A percentile compares a stretch with the other conserved stretches of the same genome.
Conservation (phyloP, 2,797 vertebrate genomes). For the Girardinus metallicus region DNA sequence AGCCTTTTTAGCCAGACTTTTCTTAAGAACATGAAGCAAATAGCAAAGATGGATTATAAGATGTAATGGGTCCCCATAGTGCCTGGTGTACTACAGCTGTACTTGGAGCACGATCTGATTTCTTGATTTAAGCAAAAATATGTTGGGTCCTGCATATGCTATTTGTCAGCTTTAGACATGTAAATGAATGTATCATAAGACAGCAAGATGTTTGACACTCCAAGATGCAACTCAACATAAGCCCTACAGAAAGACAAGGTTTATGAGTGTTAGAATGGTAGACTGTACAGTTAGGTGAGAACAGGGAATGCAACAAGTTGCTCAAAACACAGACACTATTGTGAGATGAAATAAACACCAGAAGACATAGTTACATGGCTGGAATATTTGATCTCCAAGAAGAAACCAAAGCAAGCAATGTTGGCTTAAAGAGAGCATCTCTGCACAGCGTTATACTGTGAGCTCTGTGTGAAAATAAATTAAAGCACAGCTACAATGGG, state of each 20-base stretch:
- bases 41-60: not conserved
- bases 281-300: not conserved
- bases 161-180: not conserved
- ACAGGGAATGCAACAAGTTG: not conserved
- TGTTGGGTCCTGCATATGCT: not conserved
- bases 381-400: not conserved
- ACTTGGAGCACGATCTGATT: not conserved
- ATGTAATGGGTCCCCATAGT: not conserved
- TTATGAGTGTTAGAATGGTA: not conserved
- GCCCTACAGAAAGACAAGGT: not conserved
- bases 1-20: not conserved
- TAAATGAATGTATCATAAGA: not conserved
- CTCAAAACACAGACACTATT: not conserved
- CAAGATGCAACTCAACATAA: not conserved
- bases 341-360: not conserved
- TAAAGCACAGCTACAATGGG: not conserved
- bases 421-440: not conserved
- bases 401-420: not conserved
- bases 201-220: not conserved
- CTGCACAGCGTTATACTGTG: not conserved
- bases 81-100: not conserved
- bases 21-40: not conserved
- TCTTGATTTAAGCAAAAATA: not conserved
- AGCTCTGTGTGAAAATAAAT: slow-evolving; percentile 6
- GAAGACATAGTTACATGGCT: not conserved